Evolutionary conservation across 2,797 vertebrate genomes (phyloP), one percentile per base, ranked within the genome.

Genomic region (Antennarius maculatus): DNA sequence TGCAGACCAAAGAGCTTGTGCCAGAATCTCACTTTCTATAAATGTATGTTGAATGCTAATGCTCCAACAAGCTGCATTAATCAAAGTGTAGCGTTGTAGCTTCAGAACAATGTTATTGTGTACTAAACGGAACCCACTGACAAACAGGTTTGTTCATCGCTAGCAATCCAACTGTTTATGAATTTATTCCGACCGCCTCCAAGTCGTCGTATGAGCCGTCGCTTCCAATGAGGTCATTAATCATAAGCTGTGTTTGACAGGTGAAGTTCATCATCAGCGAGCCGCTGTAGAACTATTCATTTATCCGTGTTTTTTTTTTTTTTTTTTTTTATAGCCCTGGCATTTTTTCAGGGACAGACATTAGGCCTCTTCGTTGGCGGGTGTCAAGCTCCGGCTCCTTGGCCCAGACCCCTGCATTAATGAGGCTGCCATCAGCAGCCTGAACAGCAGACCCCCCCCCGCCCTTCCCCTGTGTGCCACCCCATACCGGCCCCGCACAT

Each of bases 341-440:
- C 85, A 83, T 91, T 88, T 84, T 84, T 83, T 87, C 84, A 77
- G 67, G 34, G 61, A 64, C 84, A 88, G 83, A 88, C 88, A 82
- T 83, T 73, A 73, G 86, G 80, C 74, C 67, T 72, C 76, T 34
- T 79, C 77, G 86, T 90, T 86, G 84, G 83, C 67, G 86, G 80
- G 83, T 86, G 86, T 85, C 76, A 64, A 77, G 86, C 88, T 85
- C 77, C 47, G 52, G 75, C 67, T 80, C 76, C 79, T 86, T 85
- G 88, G 85, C 88, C 84, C 80, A 69, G 84, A 91, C 88, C 89
- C 79, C 76, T 79, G 87, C 85, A 87, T 89, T 92, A 90, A 92
- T 86, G 83, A 91, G 84, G 76, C 85, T 81, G 84, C 84, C 90
- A 81, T 90, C 88, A 85, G 89, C 84, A 78, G 85, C 75, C 79